Conservation (phyloP, 1,140 invertebrate species). For the Nylanderia fulva region DNA sequence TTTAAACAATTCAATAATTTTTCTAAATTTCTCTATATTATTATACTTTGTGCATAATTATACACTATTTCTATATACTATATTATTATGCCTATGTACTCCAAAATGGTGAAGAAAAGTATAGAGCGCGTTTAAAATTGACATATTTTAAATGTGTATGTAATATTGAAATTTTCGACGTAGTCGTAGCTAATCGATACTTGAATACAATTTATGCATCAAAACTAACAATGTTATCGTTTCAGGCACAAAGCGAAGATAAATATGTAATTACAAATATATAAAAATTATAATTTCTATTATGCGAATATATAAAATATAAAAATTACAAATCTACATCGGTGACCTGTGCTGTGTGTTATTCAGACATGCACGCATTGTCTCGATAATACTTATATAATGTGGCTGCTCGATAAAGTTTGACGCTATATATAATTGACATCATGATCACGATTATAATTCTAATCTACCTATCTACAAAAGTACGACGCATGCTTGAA, state of each 20-base stretch:
- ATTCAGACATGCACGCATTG: neutral
- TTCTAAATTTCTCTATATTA: constrained; percentile 28
- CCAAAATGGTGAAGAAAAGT: neutral
- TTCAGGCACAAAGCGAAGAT: constrained; percentile 7
- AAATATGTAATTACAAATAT: constrained; percentile 31
- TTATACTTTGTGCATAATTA: constrained; percentile 33
- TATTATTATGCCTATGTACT: constrained; percentile 25
- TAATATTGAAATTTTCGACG: neutral
- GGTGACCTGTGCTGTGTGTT: neutral
- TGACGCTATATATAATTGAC: constrained; percentile 34
- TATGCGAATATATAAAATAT: constrained; percentile 25
- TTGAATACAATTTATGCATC: constrained; percentile 2
- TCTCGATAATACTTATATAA: constrained; percentile 37
- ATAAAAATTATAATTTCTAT: constrained; percentile 27
- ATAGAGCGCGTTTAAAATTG: neutral
- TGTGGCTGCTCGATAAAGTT: neutral
- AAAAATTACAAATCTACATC: constrained; percentile 16
- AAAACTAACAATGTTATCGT: neutral
- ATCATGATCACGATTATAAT: neutral
- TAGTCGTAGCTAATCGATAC: constrained; percentile 13
- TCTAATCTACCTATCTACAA: constrained; percentile 13
- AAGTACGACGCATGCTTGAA: neutral
- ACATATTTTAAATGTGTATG: neutral
- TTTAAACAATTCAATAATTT: constrained; percentile 51
- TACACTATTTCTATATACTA: neutral